Conservation (phyloP, 2,888 invertebrate genomes). For the Hyposoter didymator region DNA sequence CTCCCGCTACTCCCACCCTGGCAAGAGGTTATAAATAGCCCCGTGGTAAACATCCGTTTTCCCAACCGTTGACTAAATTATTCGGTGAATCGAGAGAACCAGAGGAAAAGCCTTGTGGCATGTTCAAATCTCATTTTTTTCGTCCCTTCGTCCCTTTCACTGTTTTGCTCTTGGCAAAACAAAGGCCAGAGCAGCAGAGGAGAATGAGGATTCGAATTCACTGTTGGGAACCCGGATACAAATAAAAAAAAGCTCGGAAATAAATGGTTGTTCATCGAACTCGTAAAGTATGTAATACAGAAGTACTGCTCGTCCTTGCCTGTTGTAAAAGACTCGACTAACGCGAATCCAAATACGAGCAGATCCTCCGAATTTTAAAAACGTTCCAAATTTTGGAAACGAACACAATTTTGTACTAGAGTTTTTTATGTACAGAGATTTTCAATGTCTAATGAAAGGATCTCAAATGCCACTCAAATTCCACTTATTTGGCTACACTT, state of each 20-base stretch:
- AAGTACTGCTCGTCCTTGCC: slow-evolving; percentile 17
- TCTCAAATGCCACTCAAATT: neutral
- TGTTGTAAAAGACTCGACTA: neutral
- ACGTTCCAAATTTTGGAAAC: too few species aligned
- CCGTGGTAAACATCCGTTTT: slow-evolving; percentile 64
- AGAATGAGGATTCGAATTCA: neutral
- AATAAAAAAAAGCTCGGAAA: slow-evolving; percentile 5
- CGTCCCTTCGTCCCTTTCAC: slow-evolving; percentile 5
- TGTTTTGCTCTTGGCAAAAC: neutral
- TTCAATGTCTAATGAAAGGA: too few species aligned
- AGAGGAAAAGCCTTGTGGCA: slow-evolving; percentile 5
- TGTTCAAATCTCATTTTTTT: slow-evolving; percentile 36
- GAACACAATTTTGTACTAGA: too few species aligned
- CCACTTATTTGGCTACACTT: too few species aligned
- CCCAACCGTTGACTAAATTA: slow-evolving; percentile 64
- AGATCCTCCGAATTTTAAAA: neutral
- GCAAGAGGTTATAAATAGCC: slow-evolving; percentile 61
- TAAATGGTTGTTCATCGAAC: slow-evolving; percentile 54
- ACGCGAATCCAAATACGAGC: slow-evolving; percentile 32
- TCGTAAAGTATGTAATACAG: slow-evolving; percentile 54
- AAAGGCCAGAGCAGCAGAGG: neutral
- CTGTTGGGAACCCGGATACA: slow-evolving; percentile 8
- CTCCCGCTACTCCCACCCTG: neutral
- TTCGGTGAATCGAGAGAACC: slow-evolving; percentile 54
- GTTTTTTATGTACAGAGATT: too few species aligned